phyloP scores from a whole-genome alignment of 2,113 vertebrate species.

The Melierax canorus region DNA sequence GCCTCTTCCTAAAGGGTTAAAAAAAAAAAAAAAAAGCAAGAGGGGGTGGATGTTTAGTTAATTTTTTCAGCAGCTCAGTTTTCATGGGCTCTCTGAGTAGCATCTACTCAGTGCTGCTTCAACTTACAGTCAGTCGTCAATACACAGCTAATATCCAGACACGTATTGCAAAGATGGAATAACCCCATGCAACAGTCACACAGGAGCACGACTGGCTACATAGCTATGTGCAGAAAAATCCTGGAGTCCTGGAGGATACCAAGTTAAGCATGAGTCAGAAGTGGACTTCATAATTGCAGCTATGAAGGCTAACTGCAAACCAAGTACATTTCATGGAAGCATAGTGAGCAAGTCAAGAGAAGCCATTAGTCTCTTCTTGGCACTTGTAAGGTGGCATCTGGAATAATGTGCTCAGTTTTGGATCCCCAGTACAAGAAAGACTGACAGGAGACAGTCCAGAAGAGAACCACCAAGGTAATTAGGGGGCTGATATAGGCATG shows the following conservation, averaged over 20 bases:
- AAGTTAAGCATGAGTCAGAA: background rate
- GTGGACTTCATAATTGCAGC: background rate
- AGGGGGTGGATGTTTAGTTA: background rate
- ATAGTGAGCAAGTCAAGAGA: background rate
- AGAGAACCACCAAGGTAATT: background rate
- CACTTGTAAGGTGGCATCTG: background rate
- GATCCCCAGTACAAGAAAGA: background rate
- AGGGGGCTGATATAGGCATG: background rate
- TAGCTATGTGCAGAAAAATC: background rate
- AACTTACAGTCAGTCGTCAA: background rate
- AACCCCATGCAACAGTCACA: background rate
- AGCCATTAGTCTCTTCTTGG: background rate
- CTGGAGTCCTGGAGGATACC: no score
- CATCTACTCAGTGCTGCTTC: background rate
- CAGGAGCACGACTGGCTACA: background rate
- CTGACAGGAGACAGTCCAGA: background rate
- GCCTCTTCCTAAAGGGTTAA: background rate
- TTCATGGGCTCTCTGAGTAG: background rate
- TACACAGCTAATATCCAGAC: background rate
- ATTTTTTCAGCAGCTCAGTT: background rate
- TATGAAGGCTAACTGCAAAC: background rate
- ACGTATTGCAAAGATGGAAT: background rate
- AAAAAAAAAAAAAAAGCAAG: background rate
- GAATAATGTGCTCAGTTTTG: background rate
- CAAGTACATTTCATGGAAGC: background rate